Percentiles rank a stretch among this genome's conserved stretches.
phyloP scores from a whole-genome alignment of 2,888 invertebrate species.

The Atethmia centrago region DNA sequence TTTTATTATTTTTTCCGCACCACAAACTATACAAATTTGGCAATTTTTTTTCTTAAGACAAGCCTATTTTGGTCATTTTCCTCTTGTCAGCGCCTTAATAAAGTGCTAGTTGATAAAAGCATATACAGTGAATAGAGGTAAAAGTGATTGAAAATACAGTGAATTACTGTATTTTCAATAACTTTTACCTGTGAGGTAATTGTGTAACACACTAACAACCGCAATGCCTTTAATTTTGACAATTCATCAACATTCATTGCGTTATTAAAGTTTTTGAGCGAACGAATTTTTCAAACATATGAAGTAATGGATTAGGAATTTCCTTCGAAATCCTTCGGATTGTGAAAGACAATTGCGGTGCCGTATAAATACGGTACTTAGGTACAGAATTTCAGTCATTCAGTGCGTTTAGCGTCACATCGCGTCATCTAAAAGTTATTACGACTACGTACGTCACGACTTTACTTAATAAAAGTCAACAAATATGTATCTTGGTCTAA shows the following conservation, averaged over 20 bases:
- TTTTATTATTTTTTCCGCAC: too few relatives aligned
- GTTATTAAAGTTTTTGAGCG: background rate
- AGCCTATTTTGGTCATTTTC: too few relatives aligned
- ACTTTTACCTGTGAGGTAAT: background rate
- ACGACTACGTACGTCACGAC: background rate
- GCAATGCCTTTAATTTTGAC: background rate
- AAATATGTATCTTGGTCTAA: slow-evolving; percentile 14
- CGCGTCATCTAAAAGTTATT: slow-evolving; percentile 5
- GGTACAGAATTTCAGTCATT: background rate
- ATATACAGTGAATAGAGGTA: too few relatives aligned
- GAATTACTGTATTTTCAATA: background rate
- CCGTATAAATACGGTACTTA: background rate
- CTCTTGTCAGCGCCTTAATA: too few relatives aligned
- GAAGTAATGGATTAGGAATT: background rate
- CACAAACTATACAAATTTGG: too few relatives aligned
- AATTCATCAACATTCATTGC: background rate
- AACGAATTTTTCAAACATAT: background rate
- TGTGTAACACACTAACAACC: background rate
- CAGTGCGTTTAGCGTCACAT: slow-evolving; percentile 4
- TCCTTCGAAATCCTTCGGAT: background rate
- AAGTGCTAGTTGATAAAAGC: background rate
- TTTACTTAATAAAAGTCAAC: slow-evolving; percentile 7
- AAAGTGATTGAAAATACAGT: too few relatives aligned
- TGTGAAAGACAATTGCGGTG: background rate
- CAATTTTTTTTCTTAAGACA: too few relatives aligned